phyloP scores from a whole-genome alignment of 2,113 vertebrate species.

The Ascaphus truei region DNA sequence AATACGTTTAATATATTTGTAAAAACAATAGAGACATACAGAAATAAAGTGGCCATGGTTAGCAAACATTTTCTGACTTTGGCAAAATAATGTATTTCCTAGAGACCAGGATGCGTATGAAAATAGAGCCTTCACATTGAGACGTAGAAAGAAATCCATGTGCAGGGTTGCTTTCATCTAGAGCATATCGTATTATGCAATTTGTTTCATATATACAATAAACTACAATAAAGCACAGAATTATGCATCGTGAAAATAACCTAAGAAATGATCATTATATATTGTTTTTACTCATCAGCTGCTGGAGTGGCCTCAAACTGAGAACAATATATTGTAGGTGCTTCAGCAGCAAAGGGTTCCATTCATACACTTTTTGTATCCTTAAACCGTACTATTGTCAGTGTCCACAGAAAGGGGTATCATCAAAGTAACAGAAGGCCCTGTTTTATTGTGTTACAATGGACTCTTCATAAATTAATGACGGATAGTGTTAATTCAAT shows the following conservation, averaged over 20 bases:
- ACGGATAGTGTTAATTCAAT: conserved; percentile 42
- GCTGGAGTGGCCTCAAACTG: not conserved
- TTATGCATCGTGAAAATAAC: conserved; percentile 13
- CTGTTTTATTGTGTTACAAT: not conserved
- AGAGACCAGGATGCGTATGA: not conserved
- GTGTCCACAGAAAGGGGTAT: not conserved
- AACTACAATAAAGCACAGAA: conserved; percentile 34
- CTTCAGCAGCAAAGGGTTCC: not conserved
- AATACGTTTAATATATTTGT: conserved; percentile 39
- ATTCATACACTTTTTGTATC: not conserved
- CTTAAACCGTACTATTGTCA: not conserved
- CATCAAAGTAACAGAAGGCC: not conserved
- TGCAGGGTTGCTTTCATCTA: conserved; percentile 23
- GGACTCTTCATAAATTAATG: conserved; percentile 34
- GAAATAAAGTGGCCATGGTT: conserved; percentile 35
- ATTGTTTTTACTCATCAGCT: not conserved
- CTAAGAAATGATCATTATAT: conserved; percentile 14
- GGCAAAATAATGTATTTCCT: conserved; percentile 6
- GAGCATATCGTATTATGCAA: conserved; percentile 36
- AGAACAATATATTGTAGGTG: not conserved
- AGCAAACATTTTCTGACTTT: conserved; percentile 28
- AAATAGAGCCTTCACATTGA: conserved; percentile 18
- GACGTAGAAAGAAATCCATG: not conserved
- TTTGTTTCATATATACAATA: conserved; percentile 30
- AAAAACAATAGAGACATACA: conserved; percentile 33